Evolutionary conservation across 2,113 vertebrate genomes (phyloP).

Genomic region (Psophia crepitans): DNA sequence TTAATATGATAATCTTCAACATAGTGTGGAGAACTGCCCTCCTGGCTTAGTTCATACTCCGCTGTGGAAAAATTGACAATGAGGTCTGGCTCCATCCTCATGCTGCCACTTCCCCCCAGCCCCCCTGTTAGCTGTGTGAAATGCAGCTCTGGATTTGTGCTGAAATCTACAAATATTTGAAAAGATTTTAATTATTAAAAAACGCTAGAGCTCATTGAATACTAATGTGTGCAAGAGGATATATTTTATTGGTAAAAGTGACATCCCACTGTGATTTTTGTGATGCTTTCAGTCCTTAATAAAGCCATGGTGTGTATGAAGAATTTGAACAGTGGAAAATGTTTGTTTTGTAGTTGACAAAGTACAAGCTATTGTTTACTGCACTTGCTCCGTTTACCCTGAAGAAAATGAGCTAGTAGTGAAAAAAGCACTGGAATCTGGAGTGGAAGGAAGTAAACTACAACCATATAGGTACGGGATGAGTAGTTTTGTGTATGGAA

Average conservation of each 20-base stretch:
- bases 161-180: background rate
- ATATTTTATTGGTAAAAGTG: background rate
- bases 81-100: background rate
- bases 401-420: conserved; percentile 88
- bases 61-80: background rate
- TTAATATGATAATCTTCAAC: background rate
- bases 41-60: background rate
- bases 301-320: background rate
- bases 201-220: background rate
- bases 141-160: background rate
- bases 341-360: conserved; percentile 76
- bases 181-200: background rate
- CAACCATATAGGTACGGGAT: conserved; percentile 79
- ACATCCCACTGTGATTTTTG: background rate
- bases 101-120: background rate
- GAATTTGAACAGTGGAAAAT: background rate
- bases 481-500: background rate
- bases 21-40: background rate
- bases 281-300: background rate
- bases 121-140: background rate
- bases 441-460: conserved; percentile 62
- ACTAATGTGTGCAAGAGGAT: background rate
- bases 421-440: conserved; percentile 75
- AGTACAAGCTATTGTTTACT: conserved; percentile 83
- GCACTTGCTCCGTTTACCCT: conserved; percentile 83